These are phyloP conservation scores for Eubucco bourcierii DNA, from an alignment of 2,113 vertebrate genomes.

Conservation along the genomic window DNA sequence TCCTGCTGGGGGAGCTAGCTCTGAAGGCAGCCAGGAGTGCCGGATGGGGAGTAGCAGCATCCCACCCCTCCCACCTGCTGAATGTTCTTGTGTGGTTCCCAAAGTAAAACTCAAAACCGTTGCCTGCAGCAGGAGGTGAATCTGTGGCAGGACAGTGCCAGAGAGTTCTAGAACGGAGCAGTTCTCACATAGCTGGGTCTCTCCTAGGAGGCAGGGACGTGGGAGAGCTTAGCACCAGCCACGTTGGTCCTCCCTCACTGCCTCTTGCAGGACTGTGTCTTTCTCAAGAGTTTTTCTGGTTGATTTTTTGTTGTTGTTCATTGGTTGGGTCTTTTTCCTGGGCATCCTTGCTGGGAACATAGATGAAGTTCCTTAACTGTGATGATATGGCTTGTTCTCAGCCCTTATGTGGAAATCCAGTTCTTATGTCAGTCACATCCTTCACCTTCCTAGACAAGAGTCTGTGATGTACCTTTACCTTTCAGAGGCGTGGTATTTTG, in stretches of 20 bases:
- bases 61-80: constrained; percentile 14
- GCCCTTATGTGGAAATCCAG: not conserved
- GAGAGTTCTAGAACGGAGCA: not conserved
- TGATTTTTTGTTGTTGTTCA: not conserved
- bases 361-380: not conserved
- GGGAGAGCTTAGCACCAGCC: not conserved
- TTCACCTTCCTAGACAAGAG: not conserved
- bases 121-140: not conserved
- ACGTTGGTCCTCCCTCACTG: not conserved
- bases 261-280: not conserved
- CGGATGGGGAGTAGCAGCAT: not conserved
- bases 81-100: not conserved
- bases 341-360: not conserved
- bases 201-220: not conserved
- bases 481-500: not conserved
- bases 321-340: not conserved
- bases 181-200: not conserved
- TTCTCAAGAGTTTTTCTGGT: not conserved
- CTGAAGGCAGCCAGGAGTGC: not conserved
- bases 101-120: not conserved
- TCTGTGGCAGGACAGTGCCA: not conserved
- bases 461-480: not conserved
- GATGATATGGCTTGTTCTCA: not conserved
- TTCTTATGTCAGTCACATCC: not conserved
- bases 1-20: constrained; percentile 24